A percentile compares a stretch with the other conserved stretches of the same genome.
Conservation (phyloP, 2,797 vertebrate genomes). For the Sylvia borin region DNA sequence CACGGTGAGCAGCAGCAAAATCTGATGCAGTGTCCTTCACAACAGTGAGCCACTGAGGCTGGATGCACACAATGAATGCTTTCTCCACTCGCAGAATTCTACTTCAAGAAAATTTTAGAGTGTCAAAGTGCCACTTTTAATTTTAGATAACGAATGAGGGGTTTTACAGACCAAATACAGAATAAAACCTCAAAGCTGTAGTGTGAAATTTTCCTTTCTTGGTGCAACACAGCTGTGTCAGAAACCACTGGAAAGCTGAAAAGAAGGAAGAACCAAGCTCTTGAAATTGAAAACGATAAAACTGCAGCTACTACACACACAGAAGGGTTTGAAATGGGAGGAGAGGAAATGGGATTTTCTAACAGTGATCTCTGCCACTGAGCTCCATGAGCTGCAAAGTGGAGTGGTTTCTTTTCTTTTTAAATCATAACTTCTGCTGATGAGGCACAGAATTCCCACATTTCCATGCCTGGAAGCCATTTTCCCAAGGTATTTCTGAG, state of each 20-base stretch:
- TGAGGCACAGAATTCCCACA: not conserved
- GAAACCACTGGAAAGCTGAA: not conserved
- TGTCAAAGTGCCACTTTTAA: not conserved
- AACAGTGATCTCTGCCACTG: not conserved
- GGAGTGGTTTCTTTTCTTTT: fast-evolving
- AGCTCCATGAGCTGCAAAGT: not conserved
- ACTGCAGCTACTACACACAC: not conserved
- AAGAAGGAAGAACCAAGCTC: not conserved
- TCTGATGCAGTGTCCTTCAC: not conserved
- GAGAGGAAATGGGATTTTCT: not conserved
- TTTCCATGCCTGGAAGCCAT: not conserved
- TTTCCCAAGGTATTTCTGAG: not conserved
- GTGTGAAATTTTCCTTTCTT: not conserved
- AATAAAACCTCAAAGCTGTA: not conserved
- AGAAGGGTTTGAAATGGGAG: not conserved
- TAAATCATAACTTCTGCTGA: not conserved
- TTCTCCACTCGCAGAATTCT: not conserved
- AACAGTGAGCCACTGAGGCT: not conserved
- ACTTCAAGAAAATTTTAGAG: not conserved
- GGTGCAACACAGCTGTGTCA: not conserved
- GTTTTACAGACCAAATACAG: not conserved
- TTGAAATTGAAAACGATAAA: not conserved
- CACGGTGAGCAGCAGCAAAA: not conserved
- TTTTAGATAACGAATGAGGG: not conserved
- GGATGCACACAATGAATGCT: not conserved